A percentile compares a stretch with the other conserved stretches of the same genome.
Conservation (phyloP, 2,888 invertebrate species). For the Acanthacorydalis orientalis region DNA sequence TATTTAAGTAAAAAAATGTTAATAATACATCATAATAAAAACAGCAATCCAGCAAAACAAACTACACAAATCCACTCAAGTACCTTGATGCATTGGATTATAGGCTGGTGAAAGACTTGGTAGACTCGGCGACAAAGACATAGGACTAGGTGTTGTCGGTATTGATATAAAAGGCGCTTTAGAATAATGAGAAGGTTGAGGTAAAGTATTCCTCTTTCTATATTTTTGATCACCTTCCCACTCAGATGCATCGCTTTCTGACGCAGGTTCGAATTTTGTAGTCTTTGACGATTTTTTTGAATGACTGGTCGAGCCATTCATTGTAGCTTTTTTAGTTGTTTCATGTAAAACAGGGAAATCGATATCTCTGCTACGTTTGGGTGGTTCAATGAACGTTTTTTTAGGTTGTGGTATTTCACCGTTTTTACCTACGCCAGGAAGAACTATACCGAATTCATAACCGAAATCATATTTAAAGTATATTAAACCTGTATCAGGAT, state of each 20-base stretch:
- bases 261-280: constrained; percentile 42
- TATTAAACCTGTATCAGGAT: constrained; percentile 57
- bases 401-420: constrained; percentile 25
- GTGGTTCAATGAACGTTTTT: constrained; percentile 30
- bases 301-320: neutral
- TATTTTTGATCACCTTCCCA: constrained; percentile 22
- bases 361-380: constrained; percentile 38
- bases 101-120: constrained; percentile 37
- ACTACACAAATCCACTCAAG: neutral
- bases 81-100: constrained; percentile 13
- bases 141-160: constrained; percentile 34
- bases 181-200: constrained; percentile 10
- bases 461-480: constrained; percentile 73
- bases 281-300: constrained; percentile 20
- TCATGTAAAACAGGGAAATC: constrained; percentile 53
- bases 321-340: constrained; percentile 22
- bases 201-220: constrained; percentile 12
- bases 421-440: constrained; percentile 46
- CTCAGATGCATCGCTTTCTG: constrained; percentile 44
- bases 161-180: constrained; percentile 13
- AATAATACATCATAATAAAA: neutral
- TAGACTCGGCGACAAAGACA: constrained; percentile 38
- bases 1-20: no score
- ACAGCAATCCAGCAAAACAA: neutral
- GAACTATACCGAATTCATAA: constrained; percentile 57